phyloP scores from a whole-genome alignment of 2,888 invertebrate species.

The Apodemia zela region DNA sequence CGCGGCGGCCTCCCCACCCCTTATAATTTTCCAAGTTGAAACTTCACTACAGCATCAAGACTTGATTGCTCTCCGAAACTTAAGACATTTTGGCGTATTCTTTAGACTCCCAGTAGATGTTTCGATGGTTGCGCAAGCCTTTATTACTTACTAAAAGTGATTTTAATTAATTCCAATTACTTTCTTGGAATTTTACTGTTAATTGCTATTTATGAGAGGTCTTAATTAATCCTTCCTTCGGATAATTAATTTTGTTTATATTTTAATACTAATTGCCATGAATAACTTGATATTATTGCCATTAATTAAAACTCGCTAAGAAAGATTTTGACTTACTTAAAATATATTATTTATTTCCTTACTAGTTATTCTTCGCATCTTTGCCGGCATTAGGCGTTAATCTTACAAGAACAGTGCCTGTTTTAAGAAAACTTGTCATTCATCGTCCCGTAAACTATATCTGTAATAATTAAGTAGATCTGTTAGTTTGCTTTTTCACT shows the following conservation, averaged over 20 bases:
- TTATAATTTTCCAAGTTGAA: conserved; percentile 80
- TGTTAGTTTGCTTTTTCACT: too few relatives aligned
- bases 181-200: conserved; percentile 40
- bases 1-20: conserved; percentile 73
- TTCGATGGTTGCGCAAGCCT: conserved; percentile 64
- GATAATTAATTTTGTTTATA: conserved; percentile 14
- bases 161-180: conserved; percentile 68
- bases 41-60: conserved; percentile 80
- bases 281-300: not conserved
- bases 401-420: too few relatives aligned
- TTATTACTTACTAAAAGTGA: conserved; percentile 70
- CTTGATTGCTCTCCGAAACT: conserved; percentile 80
- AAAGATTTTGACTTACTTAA: not conserved
- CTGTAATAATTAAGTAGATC: too few relatives aligned
- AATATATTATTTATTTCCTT: too few relatives aligned
- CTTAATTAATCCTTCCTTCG: conserved; percentile 13
- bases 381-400: too few relatives aligned
- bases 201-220: conserved; percentile 19
- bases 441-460: too few relatives aligned
- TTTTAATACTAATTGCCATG: not conserved
- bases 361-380: too few relatives aligned
- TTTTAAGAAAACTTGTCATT: too few relatives aligned
- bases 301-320: not conserved
- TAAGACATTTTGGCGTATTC: conserved; percentile 79
- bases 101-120: conserved; percentile 75